Evolutionary conservation across 2,888 invertebrate genomes (phyloP).

Genomic region (Brenthis hecate): DNA sequence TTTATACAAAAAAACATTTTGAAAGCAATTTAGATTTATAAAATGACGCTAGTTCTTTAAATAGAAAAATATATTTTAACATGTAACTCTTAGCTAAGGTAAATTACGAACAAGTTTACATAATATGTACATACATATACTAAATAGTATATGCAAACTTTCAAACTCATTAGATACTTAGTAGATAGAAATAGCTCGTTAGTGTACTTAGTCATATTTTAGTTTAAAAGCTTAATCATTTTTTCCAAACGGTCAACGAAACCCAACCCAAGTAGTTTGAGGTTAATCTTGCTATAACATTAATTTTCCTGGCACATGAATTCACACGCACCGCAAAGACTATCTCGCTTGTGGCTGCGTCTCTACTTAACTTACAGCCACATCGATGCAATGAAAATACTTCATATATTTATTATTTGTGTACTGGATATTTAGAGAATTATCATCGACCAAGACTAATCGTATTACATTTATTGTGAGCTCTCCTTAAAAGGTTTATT

Average conservation of each 20-base stretch:
- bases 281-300: conserved; percentile 45
- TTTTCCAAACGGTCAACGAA: conserved; percentile 21
- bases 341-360: conserved; percentile 17
- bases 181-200: background rate
- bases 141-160: no score
- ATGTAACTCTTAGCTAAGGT: no score
- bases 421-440: conserved; percentile 11
- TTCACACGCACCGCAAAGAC: conserved; percentile 46
- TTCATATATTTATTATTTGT: conserved; percentile 13
- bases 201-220: background rate
- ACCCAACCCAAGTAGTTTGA: conserved; percentile 38
- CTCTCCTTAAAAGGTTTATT: conserved; percentile 34
- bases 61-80: no score
- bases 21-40: no score
- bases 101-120: no score
- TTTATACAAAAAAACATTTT: conserved; percentile 30
- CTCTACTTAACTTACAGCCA: background rate
- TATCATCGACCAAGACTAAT: conserved; percentile 34
- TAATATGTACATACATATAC: no score
- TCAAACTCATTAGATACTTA: no score
- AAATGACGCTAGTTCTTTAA: no score
- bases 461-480: conserved; percentile 32
- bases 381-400: conserved; percentile 23
- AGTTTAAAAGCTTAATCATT: background rate
- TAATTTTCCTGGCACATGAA: conserved; percentile 45